A percentile compares a stretch with the other conserved stretches of the same genome.
phyloP scores from a whole-genome alignment of 1,140 invertebrate species.

The Anthonomus grandis region DNA sequence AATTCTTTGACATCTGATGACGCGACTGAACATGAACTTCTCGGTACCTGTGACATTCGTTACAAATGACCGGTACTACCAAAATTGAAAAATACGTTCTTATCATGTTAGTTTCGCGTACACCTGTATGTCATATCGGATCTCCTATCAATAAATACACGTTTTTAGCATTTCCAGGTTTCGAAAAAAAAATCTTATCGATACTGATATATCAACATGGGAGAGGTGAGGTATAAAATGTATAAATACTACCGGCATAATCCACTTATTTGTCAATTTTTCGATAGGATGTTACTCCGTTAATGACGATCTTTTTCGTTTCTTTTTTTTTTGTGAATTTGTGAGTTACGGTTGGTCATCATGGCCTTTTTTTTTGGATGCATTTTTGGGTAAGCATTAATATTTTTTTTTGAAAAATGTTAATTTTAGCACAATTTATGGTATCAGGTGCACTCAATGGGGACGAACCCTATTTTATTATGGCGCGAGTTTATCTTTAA shows the following conservation, averaged over 20 bases:
- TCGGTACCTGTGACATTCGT: not conserved
- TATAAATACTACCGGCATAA: constrained; percentile 25
- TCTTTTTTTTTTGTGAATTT: not conserved
- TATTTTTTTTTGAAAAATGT: not conserved
- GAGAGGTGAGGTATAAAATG: constrained; percentile 15
- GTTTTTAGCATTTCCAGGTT: constrained; percentile 11
- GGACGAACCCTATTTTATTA: too few relatives aligned
- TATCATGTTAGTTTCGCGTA: not conserved
- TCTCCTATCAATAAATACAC: not conserved
- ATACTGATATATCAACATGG: constrained; percentile 24
- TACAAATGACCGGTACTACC: not conserved
- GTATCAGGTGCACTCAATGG: not conserved
- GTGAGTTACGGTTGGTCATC: not conserved
- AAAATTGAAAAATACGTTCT: not conserved
- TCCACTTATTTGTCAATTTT: constrained; percentile 24
- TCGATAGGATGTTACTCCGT: not conserved
- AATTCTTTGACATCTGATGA: not conserved
- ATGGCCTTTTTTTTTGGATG: not conserved
- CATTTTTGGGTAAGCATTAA: not conserved
- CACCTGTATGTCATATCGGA: not conserved
- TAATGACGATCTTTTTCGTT: not conserved
- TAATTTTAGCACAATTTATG: too few relatives aligned
- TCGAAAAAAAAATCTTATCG: constrained; percentile 20
- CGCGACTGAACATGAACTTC: not conserved
- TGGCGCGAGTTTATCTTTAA: too few relatives aligned